phyloP scores from a whole-genome alignment of 1,140 invertebrate genomes.

The Lepidotrigona ventralis region DNA sequence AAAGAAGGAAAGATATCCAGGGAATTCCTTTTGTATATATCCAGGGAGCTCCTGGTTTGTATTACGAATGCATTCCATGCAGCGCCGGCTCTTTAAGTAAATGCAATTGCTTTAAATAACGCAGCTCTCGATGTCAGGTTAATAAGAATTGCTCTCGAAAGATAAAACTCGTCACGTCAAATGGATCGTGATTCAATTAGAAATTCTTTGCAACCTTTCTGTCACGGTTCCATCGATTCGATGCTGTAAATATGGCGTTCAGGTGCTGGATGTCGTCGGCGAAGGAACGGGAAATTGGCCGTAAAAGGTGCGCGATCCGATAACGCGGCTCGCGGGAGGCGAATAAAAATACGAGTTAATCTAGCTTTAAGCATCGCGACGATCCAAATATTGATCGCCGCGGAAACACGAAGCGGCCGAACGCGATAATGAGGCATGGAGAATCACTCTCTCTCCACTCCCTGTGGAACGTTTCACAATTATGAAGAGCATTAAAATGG shows the following conservation, averaged over 20 bases:
- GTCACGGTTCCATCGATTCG: not conserved
- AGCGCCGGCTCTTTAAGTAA: no score
- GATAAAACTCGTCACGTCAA: not conserved
- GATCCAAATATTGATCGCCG: constrained; percentile 44
- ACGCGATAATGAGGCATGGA: constrained; percentile 17
- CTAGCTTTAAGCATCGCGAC: constrained; percentile 25
- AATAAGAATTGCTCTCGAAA: not conserved
- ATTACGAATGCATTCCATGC: no score
- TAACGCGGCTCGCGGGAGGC: constrained; percentile 16
- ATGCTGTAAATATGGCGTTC: not conserved
- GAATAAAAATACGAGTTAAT: constrained; percentile 27
- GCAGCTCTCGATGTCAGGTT: not conserved
- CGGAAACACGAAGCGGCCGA: constrained; percentile 17
- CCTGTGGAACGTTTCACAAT: not conserved
- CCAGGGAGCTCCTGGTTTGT: no score
- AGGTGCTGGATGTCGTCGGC: not conserved
- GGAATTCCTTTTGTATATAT: no score
- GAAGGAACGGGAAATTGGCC: constrained; percentile 5
- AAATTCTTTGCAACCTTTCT: not conserved
- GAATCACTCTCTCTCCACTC: not conserved
- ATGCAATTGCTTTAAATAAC: not conserved
- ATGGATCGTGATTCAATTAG: not conserved
- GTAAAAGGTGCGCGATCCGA: constrained; percentile 24
- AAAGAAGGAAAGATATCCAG: no score
- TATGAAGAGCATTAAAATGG: not conserved